Evolutionary conservation across 2,888 invertebrate genomes (phyloP).

Genomic region (Cheilosia vernalis): DNA sequence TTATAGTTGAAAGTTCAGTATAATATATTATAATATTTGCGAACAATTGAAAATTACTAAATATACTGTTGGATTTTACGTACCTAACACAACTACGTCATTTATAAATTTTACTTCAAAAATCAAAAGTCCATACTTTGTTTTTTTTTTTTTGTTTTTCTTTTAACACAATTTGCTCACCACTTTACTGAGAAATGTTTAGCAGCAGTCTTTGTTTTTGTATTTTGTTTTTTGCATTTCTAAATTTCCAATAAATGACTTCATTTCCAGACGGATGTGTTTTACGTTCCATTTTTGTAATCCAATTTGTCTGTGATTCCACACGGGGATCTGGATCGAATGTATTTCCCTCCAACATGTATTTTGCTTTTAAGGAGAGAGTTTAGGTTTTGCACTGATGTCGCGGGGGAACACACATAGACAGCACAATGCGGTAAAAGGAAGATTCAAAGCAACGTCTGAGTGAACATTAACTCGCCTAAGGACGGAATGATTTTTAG

Average conservation of each 20-base stretch:
- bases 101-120: conserved; percentile 35
- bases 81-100: conserved; percentile 28
- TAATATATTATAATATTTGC: conserved; percentile 5
- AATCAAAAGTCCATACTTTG: conserved; percentile 37
- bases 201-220: conserved; percentile 8
- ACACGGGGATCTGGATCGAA: background rate
- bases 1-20: conserved; percentile 30
- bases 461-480: conserved; percentile 30
- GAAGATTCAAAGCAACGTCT: conserved; percentile 27
- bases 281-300: background rate
- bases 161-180: conserved; percentile 17
- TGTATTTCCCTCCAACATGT: background rate
- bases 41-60: conserved; percentile 14
- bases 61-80: conserved; percentile 24
- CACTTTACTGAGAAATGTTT: conserved; percentile 7
- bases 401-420: background rate
- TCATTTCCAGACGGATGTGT: conserved; percentile 2
- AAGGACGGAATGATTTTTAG: conserved; percentile 11
- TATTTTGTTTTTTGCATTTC: background rate
- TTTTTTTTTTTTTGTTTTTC: background rate
- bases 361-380: background rate
- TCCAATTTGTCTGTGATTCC: conserved; percentile 12
- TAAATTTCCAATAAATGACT: conserved; percentile 2
- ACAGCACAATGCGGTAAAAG: conserved; percentile 8
- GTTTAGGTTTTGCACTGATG: background rate